A percentile compares a stretch with the other conserved stretches of the same genome.
Evolutionary conservation across 2,888 invertebrate genomes (phyloP).

Genomic region (Hetaerina titia): DNA sequence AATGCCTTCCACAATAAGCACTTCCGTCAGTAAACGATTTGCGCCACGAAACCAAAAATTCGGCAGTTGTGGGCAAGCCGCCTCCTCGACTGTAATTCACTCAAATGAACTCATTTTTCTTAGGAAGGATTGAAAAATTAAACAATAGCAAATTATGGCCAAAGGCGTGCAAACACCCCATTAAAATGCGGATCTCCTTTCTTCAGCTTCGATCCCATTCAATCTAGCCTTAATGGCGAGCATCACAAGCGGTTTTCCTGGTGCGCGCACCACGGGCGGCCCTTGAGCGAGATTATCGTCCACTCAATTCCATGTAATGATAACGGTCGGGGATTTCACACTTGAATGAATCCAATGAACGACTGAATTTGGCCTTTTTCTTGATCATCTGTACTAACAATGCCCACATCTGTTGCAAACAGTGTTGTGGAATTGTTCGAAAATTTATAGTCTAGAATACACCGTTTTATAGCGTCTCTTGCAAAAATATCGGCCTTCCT

Average conservation of each 20-base stretch:
- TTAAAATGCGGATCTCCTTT: background rate
- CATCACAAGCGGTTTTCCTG: background rate
- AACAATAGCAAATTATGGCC: background rate
- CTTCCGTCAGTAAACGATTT: background rate
- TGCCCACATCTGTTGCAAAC: background rate
- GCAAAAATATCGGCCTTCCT: background rate
- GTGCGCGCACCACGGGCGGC: background rate
- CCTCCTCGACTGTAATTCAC: background rate
- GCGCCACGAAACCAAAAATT: background rate
- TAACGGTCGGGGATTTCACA: background rate
- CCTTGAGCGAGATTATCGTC: background rate
- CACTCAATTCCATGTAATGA: constrained; percentile 1
- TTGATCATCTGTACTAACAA: background rate
- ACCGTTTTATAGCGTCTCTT: background rate
- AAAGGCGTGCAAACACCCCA: background rate
- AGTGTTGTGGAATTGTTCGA: too few relatives aligned
- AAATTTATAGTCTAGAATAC: background rate
- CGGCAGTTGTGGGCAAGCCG: background rate
- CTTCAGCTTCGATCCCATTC: background rate
- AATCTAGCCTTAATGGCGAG: background rate
- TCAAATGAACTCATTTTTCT: background rate
- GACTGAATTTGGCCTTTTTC: background rate
- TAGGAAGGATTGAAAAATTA: background rate
- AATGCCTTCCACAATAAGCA: background rate
- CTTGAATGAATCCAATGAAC: background rate